A percentile compares a stretch with the other conserved stretches of the same genome.
phyloP scores from a whole-genome alignment of 1,140 invertebrate genomes.

The Ceratosolen solmsi region DNA sequence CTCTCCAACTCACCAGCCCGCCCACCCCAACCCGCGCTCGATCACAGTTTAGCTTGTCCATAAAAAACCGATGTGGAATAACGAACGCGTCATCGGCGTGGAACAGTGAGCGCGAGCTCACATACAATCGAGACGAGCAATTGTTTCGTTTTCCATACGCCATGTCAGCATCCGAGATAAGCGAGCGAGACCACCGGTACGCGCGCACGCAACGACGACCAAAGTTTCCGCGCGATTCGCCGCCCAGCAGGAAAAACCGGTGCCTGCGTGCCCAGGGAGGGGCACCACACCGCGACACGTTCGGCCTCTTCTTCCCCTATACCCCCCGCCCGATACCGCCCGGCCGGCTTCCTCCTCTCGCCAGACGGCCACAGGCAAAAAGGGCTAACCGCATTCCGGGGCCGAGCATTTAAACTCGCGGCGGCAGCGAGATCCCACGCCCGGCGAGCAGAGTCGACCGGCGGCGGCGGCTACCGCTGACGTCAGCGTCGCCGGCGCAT shows the following conservation, averaged over 20 bases:
- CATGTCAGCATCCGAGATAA: background rate
- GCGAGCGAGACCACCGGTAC: background rate
- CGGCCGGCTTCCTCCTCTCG: constrained; percentile 51
- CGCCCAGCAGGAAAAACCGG: constrained; percentile 20
- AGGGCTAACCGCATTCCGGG: constrained; percentile 63
- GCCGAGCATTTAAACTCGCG: constrained; percentile 49
- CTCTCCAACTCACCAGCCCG: too few species aligned
- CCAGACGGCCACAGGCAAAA: constrained; percentile 56
- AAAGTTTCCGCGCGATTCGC: background rate
- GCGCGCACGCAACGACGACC: background rate
- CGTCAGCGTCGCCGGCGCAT: constrained; percentile 45
- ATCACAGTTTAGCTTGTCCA: background rate
- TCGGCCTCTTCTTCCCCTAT: background rate
- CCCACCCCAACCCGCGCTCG: too few species aligned
- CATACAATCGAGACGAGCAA: background rate
- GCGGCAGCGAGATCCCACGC: constrained; percentile 62
- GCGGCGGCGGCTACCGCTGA: constrained; percentile 40
- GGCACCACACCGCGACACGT: background rate
- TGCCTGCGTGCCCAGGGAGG: too few species aligned
- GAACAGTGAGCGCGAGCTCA: background rate
- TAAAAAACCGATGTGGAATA: background rate
- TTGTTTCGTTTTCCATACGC: constrained; percentile 3
- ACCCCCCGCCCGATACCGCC: background rate
- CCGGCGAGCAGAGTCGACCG: constrained; percentile 52
- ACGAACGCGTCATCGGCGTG: background rate